Evolutionary conservation across 2,797 vertebrate species (phyloP), one percentile per base, ranked within the genome.

Genomic region (Phoebastria nigripes): DNA sequence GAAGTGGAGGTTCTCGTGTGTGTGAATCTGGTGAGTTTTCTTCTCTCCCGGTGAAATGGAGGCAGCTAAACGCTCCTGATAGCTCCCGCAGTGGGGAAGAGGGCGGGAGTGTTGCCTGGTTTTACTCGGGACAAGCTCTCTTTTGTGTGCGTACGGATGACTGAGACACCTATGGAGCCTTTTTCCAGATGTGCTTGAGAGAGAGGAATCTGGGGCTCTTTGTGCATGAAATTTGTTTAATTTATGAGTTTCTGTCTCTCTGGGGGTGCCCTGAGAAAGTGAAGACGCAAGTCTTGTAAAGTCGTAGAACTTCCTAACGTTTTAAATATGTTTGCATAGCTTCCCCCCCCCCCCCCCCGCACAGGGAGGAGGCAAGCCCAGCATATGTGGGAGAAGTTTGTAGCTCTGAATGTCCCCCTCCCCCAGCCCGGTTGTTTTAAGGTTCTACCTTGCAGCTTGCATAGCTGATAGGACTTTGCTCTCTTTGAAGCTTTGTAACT

Each of bases 171-270:
- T 89, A 63, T 5, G 83, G 83, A 84, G 90, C 47, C 89, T 73
- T 92, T 90, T 94, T 66, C 94, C 94, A 96, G 95, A 94, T 97
- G 90, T 95, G 94, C 62, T 62, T 2, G 6, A 14, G 77, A 80
- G 46, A 17, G 65, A 81, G 70, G 55, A 62, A 54, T 90, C 42
- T 39, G 77, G 12, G 78, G 67, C 74, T 47, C 70, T 95, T 95
- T 94, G 89, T 87, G 86, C 62, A 2, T 47, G 35, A n/a, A 17
- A 41, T 66, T 65, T 84, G 62, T 55, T 63, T 93, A 74, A 72
- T 58, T 61, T 69, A n/a, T 17, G 74, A 89, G 42, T 58, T 76
- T 87, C 67, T 63, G 12, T 10, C 33, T 93, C 39, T 42, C 26
- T 42, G 88, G 88, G 80, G 87, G 77, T 1, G 54, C 51, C 89